Evolutionary conservation across 2,113 vertebrate genomes (phyloP), one percentile per base, ranked within the genome.

Genomic region (Suncus etruscus): DNA sequence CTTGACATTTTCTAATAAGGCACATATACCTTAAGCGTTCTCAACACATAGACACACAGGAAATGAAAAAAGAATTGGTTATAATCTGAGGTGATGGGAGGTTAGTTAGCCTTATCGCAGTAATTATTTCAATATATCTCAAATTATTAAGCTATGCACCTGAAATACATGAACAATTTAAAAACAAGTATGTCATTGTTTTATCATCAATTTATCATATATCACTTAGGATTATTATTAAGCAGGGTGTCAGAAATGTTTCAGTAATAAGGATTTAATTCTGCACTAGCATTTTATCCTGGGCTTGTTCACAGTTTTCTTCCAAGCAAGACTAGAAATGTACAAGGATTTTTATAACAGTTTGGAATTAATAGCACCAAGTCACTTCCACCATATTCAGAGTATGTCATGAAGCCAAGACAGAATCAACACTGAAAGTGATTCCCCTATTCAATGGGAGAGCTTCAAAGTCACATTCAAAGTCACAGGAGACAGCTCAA

Each of bases 91-190:
- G 11, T 65, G 72, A 76, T 75, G 5, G 16, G 65, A 31, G 75
- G 69, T 61, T 85, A 61, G 29, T 75, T 31, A 31, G 25, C 39
- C 63, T 65, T 65, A 24, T 20, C 25, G 39, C 39, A 39, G 39
- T 65, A 54, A 65, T 74, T 74, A 61, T 80, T 63, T 78, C 76
- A 78, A 85, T 85, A 50, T 39, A 58, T 48, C 47, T 85, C 51
- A 63, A 58, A 47, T 48, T 32, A 58, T 72, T 32, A 73, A 61
- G 12, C n/a, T 63, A 10, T 74, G 47, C 7, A 63, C 18, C 54
- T 47, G 45, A 75, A 86, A 31, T 73, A 70, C 0, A 73, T 27
- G 39, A 29, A 50, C 15, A 73, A 73, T 61, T 47, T 69, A 63
- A 25, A 75, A 86, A 48, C 27, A 29, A 86, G 18, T 54, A 16